These are phyloP conservation scores for Agrotis clavis DNA, from an alignment of 2,888 invertebrate genomes.

Conservation along the genomic window DNA sequence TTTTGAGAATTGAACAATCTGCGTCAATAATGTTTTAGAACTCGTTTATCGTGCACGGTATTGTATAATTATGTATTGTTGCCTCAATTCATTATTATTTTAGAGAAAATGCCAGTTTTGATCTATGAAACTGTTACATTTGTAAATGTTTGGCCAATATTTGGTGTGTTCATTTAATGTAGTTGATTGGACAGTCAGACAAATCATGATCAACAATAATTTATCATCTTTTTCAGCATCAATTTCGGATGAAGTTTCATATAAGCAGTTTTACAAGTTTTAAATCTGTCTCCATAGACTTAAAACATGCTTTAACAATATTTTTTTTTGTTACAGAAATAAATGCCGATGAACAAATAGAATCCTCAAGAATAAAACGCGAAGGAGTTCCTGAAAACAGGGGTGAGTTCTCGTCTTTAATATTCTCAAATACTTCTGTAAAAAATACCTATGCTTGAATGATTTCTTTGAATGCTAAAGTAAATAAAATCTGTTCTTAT, in stretches of 20 bases:
- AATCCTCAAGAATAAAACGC: conserved; percentile 87
- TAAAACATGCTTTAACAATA: not conserved
- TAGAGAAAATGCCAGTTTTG: too few species aligned
- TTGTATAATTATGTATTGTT: too few species aligned
- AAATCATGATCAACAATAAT: not conserved
- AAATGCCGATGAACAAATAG: conserved; percentile 82
- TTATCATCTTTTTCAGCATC: not conserved
- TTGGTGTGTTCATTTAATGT: not conserved
- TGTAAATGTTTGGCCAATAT: not conserved
- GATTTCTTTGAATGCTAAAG: conserved; percentile 57
- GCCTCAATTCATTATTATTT: not conserved
- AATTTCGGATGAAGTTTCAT: not conserved
- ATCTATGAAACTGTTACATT: too few species aligned
- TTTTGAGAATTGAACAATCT: not conserved
- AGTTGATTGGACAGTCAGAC: not conserved
- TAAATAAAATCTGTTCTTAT: conserved; percentile 28
- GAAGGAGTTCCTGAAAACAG: conserved; percentile 89
- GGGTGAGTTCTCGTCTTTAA: conserved; percentile 79
- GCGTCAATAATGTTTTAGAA: not conserved
- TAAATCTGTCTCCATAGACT: not conserved
- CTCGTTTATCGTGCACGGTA: too few species aligned
- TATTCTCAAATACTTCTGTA: conserved; percentile 60
- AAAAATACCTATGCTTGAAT: conserved; percentile 72
- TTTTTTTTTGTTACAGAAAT: conserved; percentile 82
- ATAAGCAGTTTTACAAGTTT: not conserved